These are phyloP conservation scores for Falco peregrinus DNA, from an alignment of 2,797 vertebrate genomes.

Conservation along the genomic window DNA sequence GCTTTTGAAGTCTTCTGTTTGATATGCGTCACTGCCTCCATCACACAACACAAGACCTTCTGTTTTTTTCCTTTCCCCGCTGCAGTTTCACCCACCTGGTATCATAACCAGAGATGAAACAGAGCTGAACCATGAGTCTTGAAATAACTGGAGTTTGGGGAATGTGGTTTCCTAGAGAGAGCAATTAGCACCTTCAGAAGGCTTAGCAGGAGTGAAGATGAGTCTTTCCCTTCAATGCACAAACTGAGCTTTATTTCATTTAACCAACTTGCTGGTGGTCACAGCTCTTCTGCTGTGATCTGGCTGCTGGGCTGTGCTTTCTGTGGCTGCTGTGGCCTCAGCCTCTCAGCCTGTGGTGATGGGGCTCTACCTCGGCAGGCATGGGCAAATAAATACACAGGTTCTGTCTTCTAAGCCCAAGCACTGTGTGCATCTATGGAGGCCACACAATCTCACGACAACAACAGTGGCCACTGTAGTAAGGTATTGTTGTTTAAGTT, in stretches of 20 bases:
- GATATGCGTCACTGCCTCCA: conserved; percentile 6
- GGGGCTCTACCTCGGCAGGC: neutral
- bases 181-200: neutral
- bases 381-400: fast-evolving
- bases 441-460: neutral
- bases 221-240: neutral
- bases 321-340: neutral
- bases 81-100: conserved; percentile 32
- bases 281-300: neutral
- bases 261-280: neutral
- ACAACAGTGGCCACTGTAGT: neutral
- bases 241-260: neutral
- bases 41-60: neutral
- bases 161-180: neutral
- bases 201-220: neutral
- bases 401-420: neutral
- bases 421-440: neutral
- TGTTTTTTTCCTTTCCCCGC: neutral
- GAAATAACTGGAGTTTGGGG: neutral
- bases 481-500: neutral
- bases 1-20: conserved; percentile 55
- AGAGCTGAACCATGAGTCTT: neutral
- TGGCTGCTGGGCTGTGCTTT: neutral
- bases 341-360: fast-evolving
- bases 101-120: neutral